Evolutionary conservation across 2,113 vertebrate species (phyloP), one percentile per base, ranked within the genome.

Genomic region (Etheostoma cragini): DNA sequence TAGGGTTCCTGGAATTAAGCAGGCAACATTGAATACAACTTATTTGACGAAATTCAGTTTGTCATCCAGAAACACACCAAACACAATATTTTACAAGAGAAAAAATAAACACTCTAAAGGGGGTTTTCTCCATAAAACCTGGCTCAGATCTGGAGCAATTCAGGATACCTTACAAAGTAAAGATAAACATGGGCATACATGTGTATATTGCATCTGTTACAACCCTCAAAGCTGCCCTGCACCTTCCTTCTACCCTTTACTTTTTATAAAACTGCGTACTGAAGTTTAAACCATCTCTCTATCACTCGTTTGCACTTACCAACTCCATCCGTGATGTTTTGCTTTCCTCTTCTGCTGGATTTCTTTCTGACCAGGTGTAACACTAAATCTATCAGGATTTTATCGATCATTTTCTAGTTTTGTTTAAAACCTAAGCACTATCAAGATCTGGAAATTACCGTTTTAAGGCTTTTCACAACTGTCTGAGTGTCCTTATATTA

Each of bases 171-270:
- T 13, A 8, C 62, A 21, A 42, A 53, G 57, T 79, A 63, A 66
- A 86, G 72, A 76, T 45, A 85, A 89, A 71, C 72, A 83, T 49
- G 35, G 65, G 50, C 64, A 86, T 73, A 62, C 68, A 81, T 83
- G 26, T 53, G 10, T 16, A 38, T 76, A 61, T 45, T 72, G 87
- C 86, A 90, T 93, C 82, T 80, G n/a, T 64, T 76, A 54, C 33
- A 58, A 33, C 61, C 54, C 56, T 11, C 16, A 45, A 8, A 49
- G 1, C 52, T 61, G 38, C 53, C 64, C 38, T 75, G 19, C 57
- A 69, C 21, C 52, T 54, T 58, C 35, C 3, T 70, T 35, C 16
- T 45, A 63, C 72, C 53, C 35, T 45, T 14, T 16, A 38, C 12
- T 45, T 57, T 26, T 26, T 63, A 45, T 16, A 7, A 52, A 30